A percentile compares a stretch with the other conserved stretches of the same genome.
Conservation (phyloP, 1,140 invertebrate species). For the Camponotus vicinus region DNA sequence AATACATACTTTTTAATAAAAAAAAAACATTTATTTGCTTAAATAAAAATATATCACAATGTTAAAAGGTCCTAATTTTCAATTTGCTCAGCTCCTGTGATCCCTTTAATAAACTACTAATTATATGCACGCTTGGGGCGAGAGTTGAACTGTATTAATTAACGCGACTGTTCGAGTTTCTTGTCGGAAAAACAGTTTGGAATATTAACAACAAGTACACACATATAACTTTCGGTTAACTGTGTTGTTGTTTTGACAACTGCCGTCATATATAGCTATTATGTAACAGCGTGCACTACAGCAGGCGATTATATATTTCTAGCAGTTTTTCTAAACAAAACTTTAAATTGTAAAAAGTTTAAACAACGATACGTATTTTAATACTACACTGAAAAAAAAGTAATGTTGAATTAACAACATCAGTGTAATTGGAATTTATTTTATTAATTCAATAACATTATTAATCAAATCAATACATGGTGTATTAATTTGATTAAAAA, state of each 20-base stretch:
- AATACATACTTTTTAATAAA: too few relatives aligned
- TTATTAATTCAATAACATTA: too few relatives aligned
- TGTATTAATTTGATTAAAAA: too few relatives aligned
- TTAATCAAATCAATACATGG: too few relatives aligned
- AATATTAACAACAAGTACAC: not conserved
- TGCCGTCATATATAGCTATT: not conserved
- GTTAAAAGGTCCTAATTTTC: too few relatives aligned
- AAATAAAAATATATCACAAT: too few relatives aligned
- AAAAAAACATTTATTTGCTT: too few relatives aligned
- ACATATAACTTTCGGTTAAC: not conserved
- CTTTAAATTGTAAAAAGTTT: not conserved
- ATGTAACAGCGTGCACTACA: too few relatives aligned
- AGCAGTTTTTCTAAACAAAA: not conserved
- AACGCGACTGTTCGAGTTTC: not conserved
- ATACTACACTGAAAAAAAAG: too few relatives aligned
- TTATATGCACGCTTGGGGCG: not conserved
- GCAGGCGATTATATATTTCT: not conserved
- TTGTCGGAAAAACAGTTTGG: not conserved
- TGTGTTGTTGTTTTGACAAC: not conserved
- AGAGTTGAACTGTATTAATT: constrained; percentile 1
- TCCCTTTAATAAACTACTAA: not conserved
- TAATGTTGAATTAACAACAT: too few relatives aligned
- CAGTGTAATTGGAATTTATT: too few relatives aligned
- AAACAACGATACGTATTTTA: not conserved
- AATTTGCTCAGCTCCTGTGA: too few relatives aligned